Conservation (phyloP, 30 jellyfish, hydroid and myxozoan genomes). For the Cassiopea xamachana region DNA sequence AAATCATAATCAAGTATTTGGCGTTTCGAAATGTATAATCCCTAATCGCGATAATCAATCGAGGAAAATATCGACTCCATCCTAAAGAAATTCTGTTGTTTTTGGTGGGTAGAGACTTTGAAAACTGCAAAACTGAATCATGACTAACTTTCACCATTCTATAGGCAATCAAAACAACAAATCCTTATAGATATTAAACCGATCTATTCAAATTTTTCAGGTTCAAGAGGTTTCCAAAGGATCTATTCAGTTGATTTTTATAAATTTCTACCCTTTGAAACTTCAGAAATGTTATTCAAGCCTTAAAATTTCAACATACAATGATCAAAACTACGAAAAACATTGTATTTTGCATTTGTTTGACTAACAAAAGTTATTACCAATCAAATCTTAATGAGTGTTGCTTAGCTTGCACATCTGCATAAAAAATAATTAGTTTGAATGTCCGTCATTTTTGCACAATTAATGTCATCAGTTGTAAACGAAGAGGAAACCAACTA, state of each 20-base stretch:
- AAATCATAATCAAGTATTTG: slow-evolving; percentile 31
- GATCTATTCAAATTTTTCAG: no score
- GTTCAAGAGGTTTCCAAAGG: no score
- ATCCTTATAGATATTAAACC: no score
- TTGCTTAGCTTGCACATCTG: background rate
- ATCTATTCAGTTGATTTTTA: no score
- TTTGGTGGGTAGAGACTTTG: background rate
- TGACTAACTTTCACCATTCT: no score
- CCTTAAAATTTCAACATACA: background rate
- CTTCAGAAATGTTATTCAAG: background rate
- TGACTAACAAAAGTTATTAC: background rate
- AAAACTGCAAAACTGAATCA: no score
- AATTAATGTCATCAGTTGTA: background rate
- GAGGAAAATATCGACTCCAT: background rate
- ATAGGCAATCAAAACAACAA: no score
- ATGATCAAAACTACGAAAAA: background rate
- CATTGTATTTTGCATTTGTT: background rate
- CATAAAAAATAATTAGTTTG: background rate
- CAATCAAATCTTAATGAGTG: background rate
- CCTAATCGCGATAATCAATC: background rate
- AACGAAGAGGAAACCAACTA: background rate
- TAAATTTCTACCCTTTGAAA: background rate
- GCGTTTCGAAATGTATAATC: slow-evolving; percentile 16
- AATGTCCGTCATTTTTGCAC: background rate
- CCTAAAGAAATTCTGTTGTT: background rate